phyloP scores from a whole-genome alignment of 1,140 invertebrate species.

The Drosophila ficusphila region DNA sequence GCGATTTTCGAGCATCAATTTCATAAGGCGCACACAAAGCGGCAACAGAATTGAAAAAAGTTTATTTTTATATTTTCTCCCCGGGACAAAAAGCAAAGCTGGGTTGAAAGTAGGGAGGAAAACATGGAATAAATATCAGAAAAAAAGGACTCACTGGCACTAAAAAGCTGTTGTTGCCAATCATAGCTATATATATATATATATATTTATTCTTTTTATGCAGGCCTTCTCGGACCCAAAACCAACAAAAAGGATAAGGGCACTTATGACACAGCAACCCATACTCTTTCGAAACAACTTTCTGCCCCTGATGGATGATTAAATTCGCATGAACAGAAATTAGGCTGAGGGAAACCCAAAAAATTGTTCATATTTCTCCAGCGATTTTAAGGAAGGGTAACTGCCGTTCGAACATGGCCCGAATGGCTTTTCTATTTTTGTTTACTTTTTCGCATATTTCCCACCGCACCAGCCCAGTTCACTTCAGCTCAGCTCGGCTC shows the following conservation, averaged over 20 bases:
- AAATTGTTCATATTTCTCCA: neutral
- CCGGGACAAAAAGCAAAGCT: constrained; percentile 1
- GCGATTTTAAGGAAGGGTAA: neutral
- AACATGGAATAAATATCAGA: constrained; percentile 70
- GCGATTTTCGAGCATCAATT: constrained; percentile 81
- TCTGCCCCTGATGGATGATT: neutral
- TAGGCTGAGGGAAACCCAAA: neutral
- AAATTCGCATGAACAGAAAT: neutral
- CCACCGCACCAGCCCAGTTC: constrained; percentile 13
- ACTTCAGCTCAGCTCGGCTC: constrained; percentile 10
- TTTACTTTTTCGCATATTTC: constrained; percentile 45
- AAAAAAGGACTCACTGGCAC: constrained; percentile 47
- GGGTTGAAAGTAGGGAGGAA: constrained; percentile 26
- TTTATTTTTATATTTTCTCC: constrained; percentile 48
- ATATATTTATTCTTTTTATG: constrained; percentile 41
- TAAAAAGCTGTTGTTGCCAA: constrained; percentile 80
- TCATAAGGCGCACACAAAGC: constrained; percentile 67
- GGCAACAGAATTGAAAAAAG: constrained; percentile 66
- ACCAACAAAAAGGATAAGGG: constrained; percentile 47
- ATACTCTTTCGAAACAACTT: constrained; percentile 9
- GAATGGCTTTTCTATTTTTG: constrained; percentile 35
- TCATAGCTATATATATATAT: constrained; percentile 58
- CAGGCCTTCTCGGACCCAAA: constrained; percentile 33
- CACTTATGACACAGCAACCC: constrained; percentile 28
- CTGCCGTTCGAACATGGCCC: neutral